Evolutionary conservation across 1,140 invertebrate genomes (phyloP), one percentile per base, ranked within the genome.

Genomic region (Calliopsis andreniformis): DNA sequence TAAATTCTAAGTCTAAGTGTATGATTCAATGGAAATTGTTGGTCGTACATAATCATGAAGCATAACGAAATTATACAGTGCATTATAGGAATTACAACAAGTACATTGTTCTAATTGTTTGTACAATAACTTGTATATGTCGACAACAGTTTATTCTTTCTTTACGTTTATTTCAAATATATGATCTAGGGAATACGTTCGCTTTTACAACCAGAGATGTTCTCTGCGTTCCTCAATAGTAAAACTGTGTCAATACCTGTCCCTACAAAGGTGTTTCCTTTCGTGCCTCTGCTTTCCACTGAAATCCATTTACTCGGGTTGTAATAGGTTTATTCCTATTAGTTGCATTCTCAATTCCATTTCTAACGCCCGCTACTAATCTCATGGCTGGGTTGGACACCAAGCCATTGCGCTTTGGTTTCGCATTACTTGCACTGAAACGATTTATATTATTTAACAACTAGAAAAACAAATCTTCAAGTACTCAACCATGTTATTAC

Each of bases 361-460:
- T 95, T 85, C 94, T 94, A 80, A 97, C 96, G 45, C 94, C 94
- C 30, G 93, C 93, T 43, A 94, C 93, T 64, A 96, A 93, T 84
- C 96, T 93, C 93, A 97, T 95, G 67, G 97, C 97, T 45, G 97
- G 97, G 90, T 98, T 98, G 4, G 97, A 97, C 10, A 98, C 97
- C 77, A 98, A 97, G 5, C 97, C 97, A 88, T 98, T 98, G 77
- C 97, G 94, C 90, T 95, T 95, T 86, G 94, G 93, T 90, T 96
- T 96, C 79, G 93, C 88, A 89, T 92, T 92, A 67, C 90, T 92
- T 66, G 83, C 87, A 72, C 91, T 92, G 67, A 67, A 39, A 39
- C 10, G 51, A 49, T 39, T 39, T 43, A 18, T 10, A 39, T 20
- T 49, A 49, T 18, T 43, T 42, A 63, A 28, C 14, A 59, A 20